phyloP scores from a whole-genome alignment of 2,797 vertebrate genomes.

The Ciconia nigra region DNA sequence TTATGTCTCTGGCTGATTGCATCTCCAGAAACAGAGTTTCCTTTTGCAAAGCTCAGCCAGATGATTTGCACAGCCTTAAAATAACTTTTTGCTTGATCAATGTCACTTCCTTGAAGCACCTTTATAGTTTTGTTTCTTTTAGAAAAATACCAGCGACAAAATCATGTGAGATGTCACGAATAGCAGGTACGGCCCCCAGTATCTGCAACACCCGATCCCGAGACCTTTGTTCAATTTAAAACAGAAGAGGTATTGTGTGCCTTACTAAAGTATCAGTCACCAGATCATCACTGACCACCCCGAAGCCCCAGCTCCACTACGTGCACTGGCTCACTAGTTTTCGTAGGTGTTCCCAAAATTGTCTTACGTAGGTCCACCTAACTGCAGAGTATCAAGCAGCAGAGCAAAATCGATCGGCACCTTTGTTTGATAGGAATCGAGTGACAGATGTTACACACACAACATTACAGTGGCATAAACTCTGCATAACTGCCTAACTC shows the following conservation, averaged over 20 bases:
- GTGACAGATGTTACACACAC: not conserved
- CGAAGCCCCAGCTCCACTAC: not conserved
- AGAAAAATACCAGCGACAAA: not conserved
- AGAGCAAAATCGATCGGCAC: not conserved
- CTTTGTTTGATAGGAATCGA: not conserved
- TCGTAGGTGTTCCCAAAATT: not conserved
- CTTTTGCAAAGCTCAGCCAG: slow-evolving; percentile 35
- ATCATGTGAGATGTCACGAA: not conserved
- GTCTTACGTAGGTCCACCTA: not conserved
- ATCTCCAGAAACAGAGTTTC: not conserved
- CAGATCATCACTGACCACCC: not conserved
- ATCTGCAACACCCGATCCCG: not conserved
- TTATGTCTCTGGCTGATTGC: not conserved
- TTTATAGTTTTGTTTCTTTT: slow-evolving; percentile 2
- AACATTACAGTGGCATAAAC: not conserved
- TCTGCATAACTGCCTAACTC: not conserved
- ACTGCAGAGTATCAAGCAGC: not conserved
- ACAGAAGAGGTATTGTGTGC: not conserved
- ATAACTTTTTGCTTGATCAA: slow-evolving; percentile 55
- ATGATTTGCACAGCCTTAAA: slow-evolving; percentile 53
- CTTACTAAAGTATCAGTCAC: not conserved
- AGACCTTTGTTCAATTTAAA: not conserved
- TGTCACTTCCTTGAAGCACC: not conserved
- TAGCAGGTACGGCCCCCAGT: not conserved
- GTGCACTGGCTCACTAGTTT: not conserved